phyloP scores from a whole-genome alignment of 2,797 vertebrate species.

The Pelochelys cantorii region DNA sequence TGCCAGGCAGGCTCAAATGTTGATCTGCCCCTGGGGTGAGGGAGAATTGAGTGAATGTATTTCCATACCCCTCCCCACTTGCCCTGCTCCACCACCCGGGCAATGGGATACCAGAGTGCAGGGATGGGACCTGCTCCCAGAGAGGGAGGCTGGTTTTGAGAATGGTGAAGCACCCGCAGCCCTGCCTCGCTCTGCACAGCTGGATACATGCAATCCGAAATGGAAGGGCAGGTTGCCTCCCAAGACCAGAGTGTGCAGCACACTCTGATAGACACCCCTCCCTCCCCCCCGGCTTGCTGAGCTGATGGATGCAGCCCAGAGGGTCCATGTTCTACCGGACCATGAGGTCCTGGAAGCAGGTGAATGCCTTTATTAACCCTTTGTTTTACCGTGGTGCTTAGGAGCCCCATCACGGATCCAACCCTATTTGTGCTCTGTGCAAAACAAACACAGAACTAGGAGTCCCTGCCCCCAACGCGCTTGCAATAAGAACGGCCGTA shows the following conservation, averaged over 20 bases:
- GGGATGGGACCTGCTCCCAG: background rate
- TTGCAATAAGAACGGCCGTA: no score
- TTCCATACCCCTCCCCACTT: background rate
- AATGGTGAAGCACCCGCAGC: fast-evolving
- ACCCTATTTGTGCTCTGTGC: background rate
- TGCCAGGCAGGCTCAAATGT: background rate
- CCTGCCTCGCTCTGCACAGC: background rate
- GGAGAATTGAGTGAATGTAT: fast-evolving
- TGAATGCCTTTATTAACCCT: fast-evolving
- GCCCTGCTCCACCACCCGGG: background rate
- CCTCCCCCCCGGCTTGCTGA: fast-evolving
- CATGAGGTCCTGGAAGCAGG: fast-evolving
- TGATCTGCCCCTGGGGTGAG: fast-evolving
- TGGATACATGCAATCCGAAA: background rate
- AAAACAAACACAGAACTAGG: background rate
- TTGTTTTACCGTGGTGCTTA: fast-evolving
- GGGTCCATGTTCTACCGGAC: fast-evolving
- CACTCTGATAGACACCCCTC: background rate
- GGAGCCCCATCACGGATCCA: no score
- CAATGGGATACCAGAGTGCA: fast-evolving
- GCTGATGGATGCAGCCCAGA: background rate
- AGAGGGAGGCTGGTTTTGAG: background rate
- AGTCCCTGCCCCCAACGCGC: background rate
- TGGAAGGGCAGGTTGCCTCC: background rate
- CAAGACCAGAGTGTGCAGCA: fast-evolving